Conservation (phyloP, 2,888 invertebrate genomes). For the Ormyrus nitidulus region DNA sequence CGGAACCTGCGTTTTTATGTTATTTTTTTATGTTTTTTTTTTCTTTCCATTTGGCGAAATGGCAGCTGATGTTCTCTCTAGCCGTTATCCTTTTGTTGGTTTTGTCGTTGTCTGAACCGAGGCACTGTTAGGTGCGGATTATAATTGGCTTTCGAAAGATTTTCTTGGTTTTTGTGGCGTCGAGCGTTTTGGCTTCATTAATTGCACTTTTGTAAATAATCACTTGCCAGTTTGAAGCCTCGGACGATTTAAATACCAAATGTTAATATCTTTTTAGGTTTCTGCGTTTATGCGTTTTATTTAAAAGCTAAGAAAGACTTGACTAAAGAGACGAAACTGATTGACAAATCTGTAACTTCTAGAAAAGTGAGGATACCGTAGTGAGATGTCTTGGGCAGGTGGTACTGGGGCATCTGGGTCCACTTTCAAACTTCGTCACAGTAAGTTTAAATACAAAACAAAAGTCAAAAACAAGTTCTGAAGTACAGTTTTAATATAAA, state of each 20-base stretch:
- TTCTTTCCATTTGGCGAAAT: neutral
- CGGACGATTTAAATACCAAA: too few relatives aligned
- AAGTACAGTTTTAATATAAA: neutral
- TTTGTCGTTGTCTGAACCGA: conserved; percentile 35
- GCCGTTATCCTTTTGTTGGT: neutral
- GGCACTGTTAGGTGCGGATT: conserved; percentile 23
- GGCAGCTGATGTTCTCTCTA: neutral
- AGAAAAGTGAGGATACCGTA: conserved; percentile 47
- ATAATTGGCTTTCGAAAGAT: too few relatives aligned
- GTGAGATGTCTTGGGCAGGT: conserved; percentile 57
- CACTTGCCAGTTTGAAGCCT: too few relatives aligned
- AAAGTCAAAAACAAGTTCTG: neutral
- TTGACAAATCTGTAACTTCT: conserved; percentile 40
- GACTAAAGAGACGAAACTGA: neutral
- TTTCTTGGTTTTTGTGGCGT: too few relatives aligned
- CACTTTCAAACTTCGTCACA: conserved; percentile 50
- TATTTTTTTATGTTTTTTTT: neutral
- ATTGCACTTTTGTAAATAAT: too few relatives aligned
- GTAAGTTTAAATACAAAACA: conserved; percentile 46
- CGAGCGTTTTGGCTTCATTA: too few relatives aligned
- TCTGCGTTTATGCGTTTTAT: too few relatives aligned
- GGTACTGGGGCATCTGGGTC: conserved; percentile 55
- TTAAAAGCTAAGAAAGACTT: too few relatives aligned
- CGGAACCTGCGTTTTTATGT: neutral
- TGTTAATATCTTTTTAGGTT: too few relatives aligned